Evolutionary conservation across 2,797 vertebrate species (phyloP), one percentile per base, ranked within the genome.

Genomic region (Spinus pinus): DNA sequence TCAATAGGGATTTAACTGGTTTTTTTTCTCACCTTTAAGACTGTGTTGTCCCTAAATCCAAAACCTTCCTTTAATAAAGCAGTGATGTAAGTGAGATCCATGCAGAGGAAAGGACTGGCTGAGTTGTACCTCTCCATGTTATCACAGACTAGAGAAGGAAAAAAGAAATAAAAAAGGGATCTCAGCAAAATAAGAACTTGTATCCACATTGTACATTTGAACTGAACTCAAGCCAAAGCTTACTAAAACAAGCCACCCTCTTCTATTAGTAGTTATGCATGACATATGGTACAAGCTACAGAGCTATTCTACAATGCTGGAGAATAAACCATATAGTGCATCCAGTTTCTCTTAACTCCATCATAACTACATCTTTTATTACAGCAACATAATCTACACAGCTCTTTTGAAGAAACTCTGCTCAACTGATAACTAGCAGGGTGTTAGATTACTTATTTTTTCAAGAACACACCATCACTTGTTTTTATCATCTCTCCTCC

Each of bases 41-140:
- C 92, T 2, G 99, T 99, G 97, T 91, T 98, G 80, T 99, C 99
- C 95, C 98, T 98, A 97, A 99, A 99, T 96, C 99, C 99, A 93
- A 99, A 99, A 39, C 99, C 99, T 75, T 99, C 99, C 96, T 99
- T 99, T 95, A 99, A 96, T 96, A 99, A 98, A 95, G 98, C 99
- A 30, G 99, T 98, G 98, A 99, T 99, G 86, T 99, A 99, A 65
- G 98, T 98, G 97, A 99, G 98, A 95, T 99, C 99, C 99, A 99
- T 99, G 97, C 99, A 99, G 69, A 99, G 98, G 98, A 99, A 99
- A 72, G 99, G 99, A 91, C 98, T 99, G 95, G 98, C 98, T 6
- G 98, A 98, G 12, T 98, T 98, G 94, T 99, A 99, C 95, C 98
- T 98, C 93, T 99, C 99, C 98, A 99, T 98, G 97, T 99, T 99